A percentile compares a stretch with the other conserved stretches of the same genome.
Conservation (phyloP, 2,113 vertebrate genomes). For the Toxostoma redivivum region DNA sequence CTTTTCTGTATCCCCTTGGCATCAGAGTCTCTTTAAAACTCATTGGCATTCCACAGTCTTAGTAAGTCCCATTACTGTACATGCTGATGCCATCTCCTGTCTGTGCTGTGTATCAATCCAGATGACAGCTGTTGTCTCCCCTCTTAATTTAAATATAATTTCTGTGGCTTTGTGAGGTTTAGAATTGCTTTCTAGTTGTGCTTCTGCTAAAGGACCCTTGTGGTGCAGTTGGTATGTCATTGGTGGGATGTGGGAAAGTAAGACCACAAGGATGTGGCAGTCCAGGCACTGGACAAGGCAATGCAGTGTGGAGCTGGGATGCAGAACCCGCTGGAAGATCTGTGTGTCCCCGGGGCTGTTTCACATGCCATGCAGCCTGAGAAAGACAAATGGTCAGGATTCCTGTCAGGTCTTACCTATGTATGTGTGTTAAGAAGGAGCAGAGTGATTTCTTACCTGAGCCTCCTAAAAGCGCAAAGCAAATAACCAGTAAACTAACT, state of each 20-base stretch:
- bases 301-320: neutral
- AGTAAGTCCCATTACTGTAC: constrained; percentile 33
- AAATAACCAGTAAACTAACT: neutral
- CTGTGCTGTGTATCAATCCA: constrained; percentile 53
- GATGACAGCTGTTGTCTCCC: constrained; percentile 18
- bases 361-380: neutral
- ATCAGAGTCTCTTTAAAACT: constrained; percentile 46
- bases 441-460: constrained; percentile 12
- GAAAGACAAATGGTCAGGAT: neutral
- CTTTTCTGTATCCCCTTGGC: constrained; percentile 61
- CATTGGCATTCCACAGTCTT: constrained; percentile 65
- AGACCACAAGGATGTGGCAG: neutral
- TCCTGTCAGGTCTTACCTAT: neutral
- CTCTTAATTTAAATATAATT: constrained; percentile 41
- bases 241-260: neutral
- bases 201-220: constrained; percentile 68
- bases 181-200: constrained; percentile 75
- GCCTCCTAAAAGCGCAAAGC: constrained; percentile 6
- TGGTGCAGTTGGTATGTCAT: constrained; percentile 3
- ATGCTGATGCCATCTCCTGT: constrained; percentile 52
- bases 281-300: neutral
- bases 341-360: neutral
- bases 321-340: neutral
- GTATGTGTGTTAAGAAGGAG: neutral
- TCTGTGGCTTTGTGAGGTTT: constrained; percentile 73